phyloP scores from a whole-genome alignment of 2,888 invertebrate genomes.

The Apodemia mormo region DNA sequence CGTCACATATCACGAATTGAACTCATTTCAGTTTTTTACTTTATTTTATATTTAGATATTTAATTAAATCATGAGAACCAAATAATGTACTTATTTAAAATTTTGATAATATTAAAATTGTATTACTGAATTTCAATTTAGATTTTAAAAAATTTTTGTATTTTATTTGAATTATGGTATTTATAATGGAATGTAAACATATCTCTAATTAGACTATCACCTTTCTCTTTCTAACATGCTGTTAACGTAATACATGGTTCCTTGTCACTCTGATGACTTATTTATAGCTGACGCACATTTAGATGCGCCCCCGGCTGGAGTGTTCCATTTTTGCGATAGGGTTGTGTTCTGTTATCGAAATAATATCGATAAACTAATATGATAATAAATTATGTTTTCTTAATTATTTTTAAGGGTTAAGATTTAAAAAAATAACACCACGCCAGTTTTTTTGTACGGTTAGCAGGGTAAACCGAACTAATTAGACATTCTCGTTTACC shows the following conservation, averaged over 20 bases:
- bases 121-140: not conserved
- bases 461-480: too few species aligned
- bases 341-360: constrained; percentile 42
- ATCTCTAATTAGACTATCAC: constrained; percentile 32
- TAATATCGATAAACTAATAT: constrained; percentile 39
- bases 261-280: constrained; percentile 55
- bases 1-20: constrained; percentile 36
- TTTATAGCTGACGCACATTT: constrained; percentile 62
- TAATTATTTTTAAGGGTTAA: not conserved
- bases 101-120: not conserved
- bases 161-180: not conserved
- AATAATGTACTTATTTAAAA: not conserved
- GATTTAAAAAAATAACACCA: not conserved
- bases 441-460: too few species aligned
- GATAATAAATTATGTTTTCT: not conserved
- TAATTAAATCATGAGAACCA: not conserved
- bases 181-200: constrained; percentile 24
- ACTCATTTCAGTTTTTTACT: constrained; percentile 22
- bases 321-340: constrained; percentile 63
- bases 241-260: constrained; percentile 44
- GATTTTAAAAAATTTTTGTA: not conserved
- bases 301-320: constrained; percentile 58
- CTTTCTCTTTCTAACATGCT: constrained; percentile 51
- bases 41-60: constrained; percentile 18
- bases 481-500: too few species aligned